Evolutionary conservation across 2,797 vertebrate genomes (phyloP).

Genomic region (Selene dorsalis): DNA sequence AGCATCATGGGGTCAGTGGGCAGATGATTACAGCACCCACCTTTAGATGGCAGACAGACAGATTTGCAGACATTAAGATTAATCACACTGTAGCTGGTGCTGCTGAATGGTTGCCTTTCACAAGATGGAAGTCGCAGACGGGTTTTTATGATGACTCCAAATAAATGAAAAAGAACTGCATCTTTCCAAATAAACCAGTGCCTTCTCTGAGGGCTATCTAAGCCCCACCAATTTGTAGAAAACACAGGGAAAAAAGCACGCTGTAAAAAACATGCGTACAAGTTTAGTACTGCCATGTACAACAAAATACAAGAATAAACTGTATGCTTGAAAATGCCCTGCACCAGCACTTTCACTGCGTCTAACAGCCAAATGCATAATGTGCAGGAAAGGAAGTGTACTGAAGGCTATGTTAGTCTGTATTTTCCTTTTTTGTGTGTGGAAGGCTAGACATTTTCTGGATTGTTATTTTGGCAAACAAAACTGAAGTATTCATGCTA

Average conservation of each 20-base stretch:
- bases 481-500: constrained; percentile 92
- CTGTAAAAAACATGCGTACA: constrained; percentile 32
- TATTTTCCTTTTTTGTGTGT: constrained; percentile 70
- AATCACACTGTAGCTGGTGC: constrained; percentile 73
- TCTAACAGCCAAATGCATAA: constrained; percentile 27
- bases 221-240: constrained; percentile 10
- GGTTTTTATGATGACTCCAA: constrained; percentile 19
- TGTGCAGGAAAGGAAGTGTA: constrained; percentile 52
- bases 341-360: constrained; percentile 52
- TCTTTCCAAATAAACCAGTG: constrained; percentile 22
- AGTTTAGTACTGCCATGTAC: constrained; percentile 55
- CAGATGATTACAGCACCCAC: constrained; percentile 87
- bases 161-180: constrained; percentile 14
- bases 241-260: constrained; percentile 26
- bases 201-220: not conserved
- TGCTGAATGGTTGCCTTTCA: constrained; percentile 49
- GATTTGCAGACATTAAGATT: constrained; percentile 84
- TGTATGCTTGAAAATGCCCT: constrained; percentile 35
- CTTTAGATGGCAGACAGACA: constrained; percentile 77
- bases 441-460: constrained; percentile 82
- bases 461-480: constrained; percentile 89
- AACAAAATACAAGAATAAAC: constrained; percentile 52
- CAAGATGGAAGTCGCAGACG: constrained; percentile 4
- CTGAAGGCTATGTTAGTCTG: constrained; percentile 57
- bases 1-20: constrained; percentile 85